Percentiles rank a stretch among this genome's conserved stretches.
These are phyloP conservation scores for Heliconius erato DNA, from an alignment of 2,888 invertebrate species.

Conservation along the genomic window DNA sequence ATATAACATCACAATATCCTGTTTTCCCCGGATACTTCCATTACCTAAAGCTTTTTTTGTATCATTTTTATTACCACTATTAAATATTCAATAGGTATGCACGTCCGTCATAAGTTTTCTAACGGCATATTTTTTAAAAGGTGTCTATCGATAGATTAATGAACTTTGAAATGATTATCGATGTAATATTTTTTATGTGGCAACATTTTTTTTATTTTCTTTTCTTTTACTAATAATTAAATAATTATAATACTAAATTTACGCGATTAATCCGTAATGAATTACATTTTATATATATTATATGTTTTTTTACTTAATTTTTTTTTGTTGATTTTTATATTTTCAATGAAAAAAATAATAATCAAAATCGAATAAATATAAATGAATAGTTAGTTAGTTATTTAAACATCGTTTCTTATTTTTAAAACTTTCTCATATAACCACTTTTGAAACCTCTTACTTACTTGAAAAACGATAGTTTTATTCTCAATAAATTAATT, in stretches of 20 bases:
- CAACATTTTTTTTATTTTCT: neutral
- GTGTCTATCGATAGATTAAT: constrained; percentile 13
- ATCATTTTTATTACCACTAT: constrained; percentile 33
- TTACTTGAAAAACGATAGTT: neutral
- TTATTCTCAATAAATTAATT: neutral
- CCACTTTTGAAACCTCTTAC: neutral
- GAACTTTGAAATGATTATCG: constrained; percentile 12
- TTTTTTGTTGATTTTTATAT: no score
- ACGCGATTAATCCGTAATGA: no score
- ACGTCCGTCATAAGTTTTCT: constrained; percentile 28
- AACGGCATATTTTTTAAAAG: constrained; percentile 33
- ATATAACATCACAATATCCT: constrained; percentile 30
- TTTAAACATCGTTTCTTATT: neutral
- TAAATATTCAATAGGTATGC: constrained; percentile 29
- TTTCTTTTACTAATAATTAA: no score
- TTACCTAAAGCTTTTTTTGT: constrained; percentile 30
- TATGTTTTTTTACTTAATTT: no score
- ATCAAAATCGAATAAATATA: no score
- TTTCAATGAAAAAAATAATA: no score
- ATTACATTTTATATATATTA: no score
- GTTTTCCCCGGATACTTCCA: constrained; percentile 37
- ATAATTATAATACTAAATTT: no score
- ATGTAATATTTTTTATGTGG: neutral
- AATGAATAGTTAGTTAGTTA: no score
- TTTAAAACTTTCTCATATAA: neutral